Conservation (phyloP, 2,797 vertebrate species). For the Psittacula derbiana region DNA sequence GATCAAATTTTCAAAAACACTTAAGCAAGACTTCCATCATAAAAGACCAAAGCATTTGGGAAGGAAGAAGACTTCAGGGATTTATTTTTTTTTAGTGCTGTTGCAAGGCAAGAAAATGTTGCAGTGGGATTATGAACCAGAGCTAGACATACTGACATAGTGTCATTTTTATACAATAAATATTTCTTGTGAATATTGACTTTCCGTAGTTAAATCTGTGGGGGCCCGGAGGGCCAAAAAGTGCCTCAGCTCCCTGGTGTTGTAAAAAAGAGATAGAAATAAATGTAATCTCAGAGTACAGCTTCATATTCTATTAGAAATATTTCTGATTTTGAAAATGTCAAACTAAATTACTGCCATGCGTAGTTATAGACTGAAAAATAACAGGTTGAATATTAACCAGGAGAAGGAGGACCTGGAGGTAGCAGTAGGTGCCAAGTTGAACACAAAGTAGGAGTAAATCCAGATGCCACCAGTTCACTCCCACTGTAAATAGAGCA, state of each 20-base stretch:
- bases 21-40: neutral
- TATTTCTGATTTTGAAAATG: neutral
- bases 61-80: neutral
- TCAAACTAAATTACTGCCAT: neutral
- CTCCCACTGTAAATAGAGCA: neutral
- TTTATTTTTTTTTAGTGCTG: neutral
- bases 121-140: neutral
- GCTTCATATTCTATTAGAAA: neutral
- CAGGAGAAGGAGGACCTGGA: neutral
- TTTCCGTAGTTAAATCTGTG: neutral
- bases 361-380: fast-evolving
- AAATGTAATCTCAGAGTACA: neutral
- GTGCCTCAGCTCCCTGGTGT: too few species aligned
- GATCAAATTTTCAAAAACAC: constrained; percentile 9
- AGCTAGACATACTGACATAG: neutral
- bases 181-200: neutral
- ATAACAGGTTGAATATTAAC: neutral
- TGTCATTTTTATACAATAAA: neutral
- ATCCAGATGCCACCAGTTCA: neutral
- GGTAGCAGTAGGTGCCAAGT: fast-evolving
- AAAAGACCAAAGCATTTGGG: neutral
- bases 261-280: neutral
- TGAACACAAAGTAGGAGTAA: neutral
- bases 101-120: neutral
- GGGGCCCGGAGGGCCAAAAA: neutral